Percentiles rank a stretch among this genome's conserved stretches.
phyloP scores from a whole-genome alignment of 2,797 vertebrate genomes.

The Ctenosaura bakeri region DNA sequence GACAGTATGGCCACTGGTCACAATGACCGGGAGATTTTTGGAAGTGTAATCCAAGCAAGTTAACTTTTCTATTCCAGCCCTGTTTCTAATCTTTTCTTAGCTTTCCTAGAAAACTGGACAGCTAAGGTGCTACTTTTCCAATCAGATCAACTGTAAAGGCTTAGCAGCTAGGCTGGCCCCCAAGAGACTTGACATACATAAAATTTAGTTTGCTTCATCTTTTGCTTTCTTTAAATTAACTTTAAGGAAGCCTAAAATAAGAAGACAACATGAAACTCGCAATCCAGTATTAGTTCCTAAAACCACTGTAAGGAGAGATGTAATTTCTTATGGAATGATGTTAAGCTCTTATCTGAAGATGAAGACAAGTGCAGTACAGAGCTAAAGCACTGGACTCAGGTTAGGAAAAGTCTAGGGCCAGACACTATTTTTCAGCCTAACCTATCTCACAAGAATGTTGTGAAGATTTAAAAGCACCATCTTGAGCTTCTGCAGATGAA shows the following conservation, averaged over 20 bases:
- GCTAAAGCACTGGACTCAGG: neutral
- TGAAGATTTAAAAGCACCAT: neutral
- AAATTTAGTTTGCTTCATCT: neutral
- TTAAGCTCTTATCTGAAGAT: neutral
- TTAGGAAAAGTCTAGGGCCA: neutral
- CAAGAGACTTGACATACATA: neutral
- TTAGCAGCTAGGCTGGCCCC: neutral
- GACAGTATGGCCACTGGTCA: neutral
- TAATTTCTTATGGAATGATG: conserved; percentile 26
- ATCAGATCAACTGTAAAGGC: neutral
- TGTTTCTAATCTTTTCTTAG: neutral
- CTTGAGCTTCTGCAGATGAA: neutral
- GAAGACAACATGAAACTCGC: conserved; percentile 17
- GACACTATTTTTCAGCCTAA: neutral
- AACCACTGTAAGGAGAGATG: conserved; percentile 75
- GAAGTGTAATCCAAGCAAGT: neutral
- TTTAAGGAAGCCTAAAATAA: neutral
- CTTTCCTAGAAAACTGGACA: neutral
- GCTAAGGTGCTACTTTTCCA: neutral
- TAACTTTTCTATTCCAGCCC: neutral
- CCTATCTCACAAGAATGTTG: neutral
- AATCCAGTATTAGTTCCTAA: conserved; percentile 52
- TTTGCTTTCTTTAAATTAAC: neutral
- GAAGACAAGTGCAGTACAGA: neutral
- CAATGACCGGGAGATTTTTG: neutral